Percentiles rank a stretch among this genome's conserved stretches.
Conservation (phyloP, 2,797 vertebrate genomes). For the Lagodon rhomboides region DNA sequence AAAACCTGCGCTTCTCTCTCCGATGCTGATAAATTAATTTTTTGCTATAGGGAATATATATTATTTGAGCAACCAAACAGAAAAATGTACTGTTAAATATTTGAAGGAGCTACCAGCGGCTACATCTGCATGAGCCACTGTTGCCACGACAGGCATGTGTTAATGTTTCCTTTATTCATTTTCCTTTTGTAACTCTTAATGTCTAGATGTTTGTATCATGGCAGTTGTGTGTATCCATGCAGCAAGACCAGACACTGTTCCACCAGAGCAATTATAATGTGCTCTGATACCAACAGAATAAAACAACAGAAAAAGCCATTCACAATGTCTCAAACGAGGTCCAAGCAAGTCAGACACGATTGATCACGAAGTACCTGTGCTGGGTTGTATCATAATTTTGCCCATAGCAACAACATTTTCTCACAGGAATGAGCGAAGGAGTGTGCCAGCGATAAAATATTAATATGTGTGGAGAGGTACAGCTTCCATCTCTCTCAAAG, state of each 20-base stretch:
- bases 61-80: too few species aligned
- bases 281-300: neutral
- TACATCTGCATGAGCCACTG: too few species aligned
- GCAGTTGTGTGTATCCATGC: neutral
- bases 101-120: too few species aligned
- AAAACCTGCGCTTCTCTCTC: too few species aligned
- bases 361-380: constrained; percentile 40
- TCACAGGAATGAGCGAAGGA: constrained; percentile 54
- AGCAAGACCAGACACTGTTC: neutral
- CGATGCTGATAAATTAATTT: too few species aligned
- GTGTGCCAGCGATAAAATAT: constrained; percentile 76
- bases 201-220: neutral
- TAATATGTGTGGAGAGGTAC: constrained; percentile 63
- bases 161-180: neutral
- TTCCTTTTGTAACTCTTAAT: neutral
- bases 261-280: neutral
- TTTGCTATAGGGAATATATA: too few species aligned
- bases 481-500: constrained; percentile 47
- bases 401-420: constrained; percentile 69
- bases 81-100: too few species aligned
- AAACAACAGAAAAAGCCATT: neutral
- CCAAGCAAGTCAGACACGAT: constrained; percentile 31
- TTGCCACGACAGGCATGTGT: too few species aligned
- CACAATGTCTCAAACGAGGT: neutral
- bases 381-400: constrained; percentile 46